Conservation (phyloP, 2,113 vertebrate genomes). For the mouse (Mus musculus) region DNA sequence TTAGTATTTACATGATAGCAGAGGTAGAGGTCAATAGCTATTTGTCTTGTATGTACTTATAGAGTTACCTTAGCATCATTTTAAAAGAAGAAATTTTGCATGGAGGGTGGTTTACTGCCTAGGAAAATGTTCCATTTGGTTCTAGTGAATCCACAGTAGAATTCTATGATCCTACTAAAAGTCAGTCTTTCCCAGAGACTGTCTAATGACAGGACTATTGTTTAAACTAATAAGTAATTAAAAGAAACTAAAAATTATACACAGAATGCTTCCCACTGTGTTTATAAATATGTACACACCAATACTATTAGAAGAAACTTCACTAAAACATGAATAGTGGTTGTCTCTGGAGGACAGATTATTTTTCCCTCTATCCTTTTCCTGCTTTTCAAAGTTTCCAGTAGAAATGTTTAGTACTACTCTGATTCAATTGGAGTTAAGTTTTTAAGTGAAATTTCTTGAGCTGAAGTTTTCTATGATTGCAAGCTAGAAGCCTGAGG, state of each 20-base stretch:
- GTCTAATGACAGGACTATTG: not conserved
- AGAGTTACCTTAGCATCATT: not conserved
- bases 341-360: not conserved
- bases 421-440: not conserved
- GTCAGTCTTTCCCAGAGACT: not conserved
- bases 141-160: not conserved
- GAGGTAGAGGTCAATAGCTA: not conserved
- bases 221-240: not conserved
- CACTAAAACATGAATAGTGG: not conserved
- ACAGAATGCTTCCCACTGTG: not conserved
- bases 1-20: not conserved
- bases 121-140: not conserved
- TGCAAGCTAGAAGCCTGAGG: not conserved
- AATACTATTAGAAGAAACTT: not conserved
- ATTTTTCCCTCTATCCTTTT: not conserved
- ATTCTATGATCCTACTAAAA: not conserved
- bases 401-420: not conserved
- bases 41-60: not conserved
- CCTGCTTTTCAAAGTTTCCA: not conserved
- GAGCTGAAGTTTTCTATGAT: not conserved
- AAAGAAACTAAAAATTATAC: not conserved
- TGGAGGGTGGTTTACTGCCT: not conserved
- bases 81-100: not conserved
- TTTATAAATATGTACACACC: not conserved
- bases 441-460: not conserved